A percentile compares a stretch with the other conserved stretches of the same genome.
Conservation (phyloP, 37 sponge, comb jelly and placozoan genomes). For the Chondrosia reniformis region DNA sequence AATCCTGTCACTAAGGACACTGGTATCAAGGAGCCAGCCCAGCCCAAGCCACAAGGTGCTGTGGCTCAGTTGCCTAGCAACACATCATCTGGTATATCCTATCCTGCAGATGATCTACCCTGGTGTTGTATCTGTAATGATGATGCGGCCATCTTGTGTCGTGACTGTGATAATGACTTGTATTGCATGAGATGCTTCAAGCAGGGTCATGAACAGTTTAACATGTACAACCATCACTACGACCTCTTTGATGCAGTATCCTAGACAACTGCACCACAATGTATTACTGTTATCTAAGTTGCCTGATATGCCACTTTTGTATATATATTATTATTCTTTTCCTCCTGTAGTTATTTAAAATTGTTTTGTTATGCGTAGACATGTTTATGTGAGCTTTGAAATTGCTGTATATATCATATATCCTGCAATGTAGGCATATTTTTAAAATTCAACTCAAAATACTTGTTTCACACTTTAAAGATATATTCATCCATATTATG, state of each 20-base stretch:
- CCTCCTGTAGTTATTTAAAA: too few species aligned
- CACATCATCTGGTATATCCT: not conserved
- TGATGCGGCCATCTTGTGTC: conserved; percentile 81
- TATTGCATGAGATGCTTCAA: conserved; percentile 89
- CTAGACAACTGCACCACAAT: too few species aligned
- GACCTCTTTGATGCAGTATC: conserved; percentile 33
- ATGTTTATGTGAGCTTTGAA: too few species aligned
- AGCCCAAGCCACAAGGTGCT: not conserved
- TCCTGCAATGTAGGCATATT: too few species aligned
- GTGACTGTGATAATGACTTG: conserved; percentile 86
- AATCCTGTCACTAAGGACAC: not conserved
- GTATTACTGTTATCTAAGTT: too few species aligned
- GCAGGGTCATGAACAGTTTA: conserved; percentile 88
- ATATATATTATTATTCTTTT: too few species aligned
- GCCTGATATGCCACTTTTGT: too few species aligned
- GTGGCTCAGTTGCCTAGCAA: not conserved
- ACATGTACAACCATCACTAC: conserved; percentile 67
- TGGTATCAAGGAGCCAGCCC: not conserved
- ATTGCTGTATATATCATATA: too few species aligned
- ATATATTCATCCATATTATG: too few species aligned
- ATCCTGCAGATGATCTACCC: conserved; percentile 68
- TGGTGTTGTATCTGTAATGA: conserved; percentile 97
- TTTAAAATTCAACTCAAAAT: too few species aligned
- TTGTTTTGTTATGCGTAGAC: too few species aligned
- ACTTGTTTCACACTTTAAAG: too few species aligned